Conservation (phyloP, 2,113 vertebrate genomes). For the Diadophis punctatus region DNA sequence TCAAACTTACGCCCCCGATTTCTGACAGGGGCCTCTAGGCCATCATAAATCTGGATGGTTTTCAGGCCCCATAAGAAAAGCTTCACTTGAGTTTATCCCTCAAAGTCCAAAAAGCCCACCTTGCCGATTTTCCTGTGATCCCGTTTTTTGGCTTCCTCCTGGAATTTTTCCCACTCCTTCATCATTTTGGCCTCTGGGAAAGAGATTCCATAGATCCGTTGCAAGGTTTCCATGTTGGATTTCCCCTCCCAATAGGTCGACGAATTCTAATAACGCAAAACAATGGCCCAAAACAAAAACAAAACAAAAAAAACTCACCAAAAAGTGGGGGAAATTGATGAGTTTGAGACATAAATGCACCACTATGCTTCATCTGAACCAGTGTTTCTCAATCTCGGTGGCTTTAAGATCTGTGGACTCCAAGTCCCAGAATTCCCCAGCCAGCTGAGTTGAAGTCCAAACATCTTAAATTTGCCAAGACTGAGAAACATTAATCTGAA, state of each 20-base stretch:
- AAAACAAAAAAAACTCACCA: background rate
- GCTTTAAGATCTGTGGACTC: background rate
- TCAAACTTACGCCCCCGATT: background rate
- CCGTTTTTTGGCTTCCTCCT: conserved; percentile 71
- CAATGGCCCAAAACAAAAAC: no score
- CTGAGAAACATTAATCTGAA: background rate
- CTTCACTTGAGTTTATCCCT: background rate
- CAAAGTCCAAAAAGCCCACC: conserved; percentile 40
- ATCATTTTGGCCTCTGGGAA: conserved; percentile 75
- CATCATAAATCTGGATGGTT: background rate
- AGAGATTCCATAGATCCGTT: conserved; percentile 76
- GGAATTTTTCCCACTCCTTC: conserved; percentile 72
- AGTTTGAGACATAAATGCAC: background rate
- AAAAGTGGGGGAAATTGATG: background rate
- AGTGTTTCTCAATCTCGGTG: background rate
- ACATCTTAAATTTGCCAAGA: background rate
- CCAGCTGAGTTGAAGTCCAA: background rate
- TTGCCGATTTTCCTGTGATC: conserved; percentile 78
- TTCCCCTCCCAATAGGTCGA: conserved; percentile 75
- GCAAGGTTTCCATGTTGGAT: conserved; percentile 73
- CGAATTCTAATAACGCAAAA: conserved; percentile 64
- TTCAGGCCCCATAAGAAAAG: background rate
- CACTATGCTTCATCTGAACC: background rate
- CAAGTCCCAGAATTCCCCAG: background rate
- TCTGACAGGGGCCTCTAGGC: background rate